phyloP scores from a whole-genome alignment of 2,113 vertebrate genomes.

The Macheiramphus alcinus region DNA sequence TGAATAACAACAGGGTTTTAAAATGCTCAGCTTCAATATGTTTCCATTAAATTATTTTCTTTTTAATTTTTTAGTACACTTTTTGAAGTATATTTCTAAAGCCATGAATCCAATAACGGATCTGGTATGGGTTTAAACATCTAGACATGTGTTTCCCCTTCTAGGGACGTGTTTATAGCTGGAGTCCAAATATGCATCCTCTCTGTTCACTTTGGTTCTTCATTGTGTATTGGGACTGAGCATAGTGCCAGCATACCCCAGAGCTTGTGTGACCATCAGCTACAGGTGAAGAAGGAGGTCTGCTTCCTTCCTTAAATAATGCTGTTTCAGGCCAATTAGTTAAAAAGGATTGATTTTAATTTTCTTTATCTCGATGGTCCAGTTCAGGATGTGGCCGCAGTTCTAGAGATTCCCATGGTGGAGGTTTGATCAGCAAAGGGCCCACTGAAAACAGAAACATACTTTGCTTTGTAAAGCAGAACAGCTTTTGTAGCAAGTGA shows the following conservation, averaged over 20 bases:
- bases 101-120: neutral
- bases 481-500: neutral
- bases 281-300: neutral
- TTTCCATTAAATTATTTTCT: constrained; percentile 33
- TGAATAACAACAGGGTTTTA: constrained; percentile 24
- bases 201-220: neutral
- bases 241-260: neutral
- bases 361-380: neutral
- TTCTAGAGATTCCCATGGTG: neutral
- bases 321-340: neutral
- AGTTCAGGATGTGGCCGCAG: neutral
- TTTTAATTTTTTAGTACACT: neutral
- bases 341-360: neutral
- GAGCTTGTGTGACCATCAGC: neutral
- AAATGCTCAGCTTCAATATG: neutral
- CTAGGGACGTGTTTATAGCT: neutral
- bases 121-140: neutral
- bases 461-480: neutral
- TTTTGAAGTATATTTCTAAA: neutral
- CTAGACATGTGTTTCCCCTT: neutral
- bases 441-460: neutral
- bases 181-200: neutral
- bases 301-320: neutral
- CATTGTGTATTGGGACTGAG: rapidly evolving
- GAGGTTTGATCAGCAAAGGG: neutral